Base-by-base conservation (phyloP, 1,140 invertebrate genomes). In the Lamellibrachia luymesi region DNA sequence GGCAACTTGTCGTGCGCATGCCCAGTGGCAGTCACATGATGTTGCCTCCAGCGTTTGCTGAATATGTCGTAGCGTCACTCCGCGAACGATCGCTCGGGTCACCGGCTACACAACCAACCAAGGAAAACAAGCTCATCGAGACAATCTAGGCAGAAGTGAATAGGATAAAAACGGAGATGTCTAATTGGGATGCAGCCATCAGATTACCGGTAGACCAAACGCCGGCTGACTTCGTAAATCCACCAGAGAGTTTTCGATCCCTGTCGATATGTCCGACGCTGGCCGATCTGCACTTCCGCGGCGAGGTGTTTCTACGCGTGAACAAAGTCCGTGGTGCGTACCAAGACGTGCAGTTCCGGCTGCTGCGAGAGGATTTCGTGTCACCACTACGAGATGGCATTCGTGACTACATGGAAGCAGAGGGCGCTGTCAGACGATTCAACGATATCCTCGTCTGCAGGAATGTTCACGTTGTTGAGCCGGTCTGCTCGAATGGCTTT, bases 341-440 rank as follows among this genome's bases (percentile, higher is more conserved):
- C 94, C 94, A 95, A 13, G 97, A 98, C 94, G 96, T 97, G 2
- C 98, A 98, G 94, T 98, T 98, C 94, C 96, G 97, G 27, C 95
- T 98, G 13, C 95, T 98, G 50, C 95, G 97, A 6, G 98, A 98
- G 96, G 98, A 98, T 94, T 95, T 96, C 91, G 91, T 96, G 17
- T 50, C 64, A 8, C 94, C 96, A 90, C 80, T 96, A 25, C 93
- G 96, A 93, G 92, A 94, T 13, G 96, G 96, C 27, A 94, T 96
- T 64, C 90, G 51, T 51, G 92, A 92, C 13, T 56, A 51, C 90
- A 56, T 2, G 27, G 64, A 95, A 49, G 96, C 95, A 52, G 90
- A 51, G 17, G 91, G 94, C 7, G 50, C 38, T 38, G 91, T 91
- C n/a, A 91, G 50, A 38, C 10, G n/a, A 49, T 7, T n/a, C 50